Evolutionary conservation across 2,888 invertebrate species (phyloP).

Genomic region (Rotaria macrura): DNA sequence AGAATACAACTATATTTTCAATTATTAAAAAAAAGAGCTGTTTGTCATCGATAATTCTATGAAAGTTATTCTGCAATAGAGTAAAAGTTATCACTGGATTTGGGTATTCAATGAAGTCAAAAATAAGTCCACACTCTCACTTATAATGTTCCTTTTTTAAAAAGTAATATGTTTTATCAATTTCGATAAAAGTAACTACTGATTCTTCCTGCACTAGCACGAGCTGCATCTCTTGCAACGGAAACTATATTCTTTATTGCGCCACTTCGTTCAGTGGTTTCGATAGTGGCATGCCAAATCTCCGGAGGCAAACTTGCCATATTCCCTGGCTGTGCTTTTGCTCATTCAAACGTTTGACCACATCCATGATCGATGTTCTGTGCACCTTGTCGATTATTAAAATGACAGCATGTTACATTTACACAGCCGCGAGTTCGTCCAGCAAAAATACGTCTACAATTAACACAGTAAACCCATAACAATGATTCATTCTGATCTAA

Average conservation of each 20-base stretch:
- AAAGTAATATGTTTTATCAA: no score
- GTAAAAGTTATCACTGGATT: no score
- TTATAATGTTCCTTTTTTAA: no score
- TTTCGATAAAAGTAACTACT: no score
- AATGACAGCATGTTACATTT: background rate
- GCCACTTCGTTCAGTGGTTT: background rate
- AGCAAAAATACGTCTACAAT: background rate
- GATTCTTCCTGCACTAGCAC: background rate
- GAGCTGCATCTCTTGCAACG: background rate
- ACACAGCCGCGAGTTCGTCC: background rate
- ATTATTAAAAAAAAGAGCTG: no score
- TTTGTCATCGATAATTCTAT: no score
- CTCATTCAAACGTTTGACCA: background rate
- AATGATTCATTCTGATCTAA: background rate
- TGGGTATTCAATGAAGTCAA: no score
- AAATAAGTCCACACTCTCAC: no score
- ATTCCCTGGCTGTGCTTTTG: background rate
- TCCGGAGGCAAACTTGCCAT: background rate
- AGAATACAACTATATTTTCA: no score
- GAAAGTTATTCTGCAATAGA: no score
- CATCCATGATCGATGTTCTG: background rate
- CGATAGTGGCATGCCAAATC: background rate
- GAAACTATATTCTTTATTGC: background rate
- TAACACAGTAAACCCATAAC: background rate
- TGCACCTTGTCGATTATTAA: background rate